Evolutionary conservation across 2,113 vertebrate species (phyloP), one percentile per base, ranked within the genome.

Genomic region (Sceloporus undulatus): DNA sequence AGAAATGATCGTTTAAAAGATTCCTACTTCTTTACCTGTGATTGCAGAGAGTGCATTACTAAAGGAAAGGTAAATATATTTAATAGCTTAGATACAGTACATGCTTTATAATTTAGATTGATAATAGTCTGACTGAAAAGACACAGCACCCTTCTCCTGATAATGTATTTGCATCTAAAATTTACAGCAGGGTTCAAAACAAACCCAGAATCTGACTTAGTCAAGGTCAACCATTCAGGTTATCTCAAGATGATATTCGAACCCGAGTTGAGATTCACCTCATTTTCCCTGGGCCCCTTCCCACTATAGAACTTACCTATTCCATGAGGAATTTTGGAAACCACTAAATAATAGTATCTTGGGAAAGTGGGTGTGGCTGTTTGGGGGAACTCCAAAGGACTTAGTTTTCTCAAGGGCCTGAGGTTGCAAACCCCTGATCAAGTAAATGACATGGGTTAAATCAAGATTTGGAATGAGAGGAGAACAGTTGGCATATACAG

Each of bases 11-110:
- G 98, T 85, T 92, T 99, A 75, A 96, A 95, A 92, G 98, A 99
- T 48, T 97, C 96, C 0, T 99, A 99, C 76, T 98, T 98, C 95
- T 99, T 99, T 66, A 98, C 92, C n/a, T 99, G 99, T 42, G 96
- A 98, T 56, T 99, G 99, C 90, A 95, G 82, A 88, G 98, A 99
- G 84, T 99, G 99, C n/a, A 89, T 94, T 86, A 98, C 91, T 1
- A 98, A 95, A 91, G 96, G 97, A 81, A 98, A 97, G 97, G 99
- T 98, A 92, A 94, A 21, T 62, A 0, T 3, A 21, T 54, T 66
- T 77, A 82, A 38, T n/a, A 74, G 21, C 40, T 13, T 52, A 34
- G 10, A 38, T 34, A 71, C 38, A 74, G 27, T 34, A 71, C 38
- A 74, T 16, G 59, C 25, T 65, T 82, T 56, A 48, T 54, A 38